Evolutionary conservation across 2,888 invertebrate species (phyloP).

Genomic region (Heteropelma amictum): DNA sequence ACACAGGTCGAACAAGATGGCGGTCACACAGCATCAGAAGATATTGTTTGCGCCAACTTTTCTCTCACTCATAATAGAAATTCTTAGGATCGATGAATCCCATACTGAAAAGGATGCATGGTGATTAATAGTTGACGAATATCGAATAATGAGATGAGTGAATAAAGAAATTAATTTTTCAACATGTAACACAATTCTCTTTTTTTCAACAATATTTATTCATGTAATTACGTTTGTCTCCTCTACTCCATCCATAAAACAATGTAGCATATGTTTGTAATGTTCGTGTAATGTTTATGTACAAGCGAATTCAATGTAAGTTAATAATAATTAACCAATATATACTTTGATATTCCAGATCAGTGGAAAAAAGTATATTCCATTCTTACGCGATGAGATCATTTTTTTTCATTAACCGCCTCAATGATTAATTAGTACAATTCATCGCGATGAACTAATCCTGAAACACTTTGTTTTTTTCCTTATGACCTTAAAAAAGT

Average conservation of each 20-base stretch:
- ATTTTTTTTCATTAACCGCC: constrained; percentile 4
- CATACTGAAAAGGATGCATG: constrained; percentile 73
- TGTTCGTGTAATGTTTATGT: constrained; percentile 31
- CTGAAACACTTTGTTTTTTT: constrained; percentile 6
- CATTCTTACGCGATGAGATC: constrained; percentile 12
- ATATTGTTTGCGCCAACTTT: constrained; percentile 37
- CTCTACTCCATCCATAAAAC: constrained; percentile 60
- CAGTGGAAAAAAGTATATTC: constrained; percentile 35
- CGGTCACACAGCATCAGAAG: constrained; percentile 44
- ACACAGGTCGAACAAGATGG: constrained; percentile 32
- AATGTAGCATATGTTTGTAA: constrained; percentile 28
- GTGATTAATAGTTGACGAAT: constrained; percentile 69
- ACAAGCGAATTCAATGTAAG: constrained; percentile 63
- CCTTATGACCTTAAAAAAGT: constrained; percentile 8
- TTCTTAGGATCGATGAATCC: constrained; percentile 66
- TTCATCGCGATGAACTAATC: constrained; percentile 24
- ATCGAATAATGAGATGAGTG: constrained; percentile 15
- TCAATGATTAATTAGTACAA: background rate
- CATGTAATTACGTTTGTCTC: constrained; percentile 51
- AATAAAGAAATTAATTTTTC: constrained; percentile 2
- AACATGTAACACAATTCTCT: constrained; percentile 35
- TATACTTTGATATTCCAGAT: constrained; percentile 12
- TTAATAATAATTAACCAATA: constrained; percentile 44
- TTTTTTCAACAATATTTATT: constrained; percentile 63
- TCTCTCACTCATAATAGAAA: constrained; percentile 57